phyloP scores from a whole-genome alignment of 2,888 invertebrate genomes.

The Iselma pallidipennis region DNA sequence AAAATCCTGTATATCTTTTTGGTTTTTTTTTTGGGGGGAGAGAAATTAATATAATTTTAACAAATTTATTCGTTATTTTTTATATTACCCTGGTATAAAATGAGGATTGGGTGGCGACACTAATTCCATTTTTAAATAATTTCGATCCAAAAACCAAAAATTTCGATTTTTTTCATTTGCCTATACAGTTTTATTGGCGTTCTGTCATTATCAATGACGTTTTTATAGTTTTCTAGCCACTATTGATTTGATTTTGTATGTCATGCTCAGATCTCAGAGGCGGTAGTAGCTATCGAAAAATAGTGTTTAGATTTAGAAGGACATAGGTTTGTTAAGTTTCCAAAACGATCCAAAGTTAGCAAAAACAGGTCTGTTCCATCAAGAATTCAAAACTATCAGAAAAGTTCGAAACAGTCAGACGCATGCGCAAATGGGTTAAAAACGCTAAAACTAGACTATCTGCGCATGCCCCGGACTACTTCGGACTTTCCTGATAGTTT shows the following conservation, averaged over 20 bases:
- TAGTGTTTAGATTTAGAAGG: not conserved
- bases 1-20: slow-evolving; percentile 74
- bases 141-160: not conserved
- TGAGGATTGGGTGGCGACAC: slow-evolving; percentile 71
- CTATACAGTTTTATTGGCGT: not conserved
- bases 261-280: too few species aligned
- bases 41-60: not conserved
- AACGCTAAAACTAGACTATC: too few species aligned
- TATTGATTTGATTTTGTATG: not conserved
- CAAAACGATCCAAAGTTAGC: not conserved
- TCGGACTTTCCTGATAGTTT: too few species aligned
- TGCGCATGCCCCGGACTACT: too few species aligned
- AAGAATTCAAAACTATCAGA: too few species aligned
- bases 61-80: too few species aligned
- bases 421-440: too few species aligned
- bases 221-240: too few species aligned
- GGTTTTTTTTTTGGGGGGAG: not conserved
- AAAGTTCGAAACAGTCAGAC: too few species aligned
- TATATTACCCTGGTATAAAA: slow-evolving; percentile 75
- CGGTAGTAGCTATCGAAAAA: too few species aligned
- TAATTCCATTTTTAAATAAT: slow-evolving; percentile 54
- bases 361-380: not conserved
- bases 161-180: not conserved
- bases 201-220: not conserved
- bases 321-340: not conserved